These are phyloP conservation scores for Cheilosia urbana DNA, from an alignment of 2,888 invertebrate genomes.

Conservation along the genomic window DNA sequence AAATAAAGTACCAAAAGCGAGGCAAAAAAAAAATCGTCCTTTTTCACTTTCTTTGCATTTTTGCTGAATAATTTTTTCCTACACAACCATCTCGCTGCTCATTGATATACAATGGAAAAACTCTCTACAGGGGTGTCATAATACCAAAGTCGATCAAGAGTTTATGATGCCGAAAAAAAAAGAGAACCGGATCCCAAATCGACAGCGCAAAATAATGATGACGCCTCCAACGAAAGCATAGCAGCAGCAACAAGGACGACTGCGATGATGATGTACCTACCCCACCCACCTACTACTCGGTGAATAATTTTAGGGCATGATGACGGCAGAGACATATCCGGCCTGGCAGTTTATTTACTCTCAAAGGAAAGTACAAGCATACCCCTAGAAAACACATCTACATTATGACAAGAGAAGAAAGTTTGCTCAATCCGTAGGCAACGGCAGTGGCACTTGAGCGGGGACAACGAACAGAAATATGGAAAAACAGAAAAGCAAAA, in stretches of 20 bases:
- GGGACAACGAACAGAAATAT: slow-evolving; percentile 48
- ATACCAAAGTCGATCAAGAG: slow-evolving; percentile 18
- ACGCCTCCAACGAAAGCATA: slow-evolving; percentile 35
- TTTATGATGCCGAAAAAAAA: slow-evolving; percentile 20
- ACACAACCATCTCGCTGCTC: slow-evolving; percentile 9
- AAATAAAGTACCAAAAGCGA: slow-evolving; percentile 26
- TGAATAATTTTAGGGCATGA: slow-evolving; percentile 8
- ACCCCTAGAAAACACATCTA: slow-evolving; percentile 13
- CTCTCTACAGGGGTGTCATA: slow-evolving; percentile 45
- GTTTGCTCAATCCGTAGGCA: slow-evolving; percentile 38
- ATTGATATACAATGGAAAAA: slow-evolving; percentile 28
- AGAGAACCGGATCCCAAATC: slow-evolving; percentile 42
- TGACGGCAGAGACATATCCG: slow-evolving; percentile 38
- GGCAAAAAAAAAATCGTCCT: slow-evolving; percentile 28
- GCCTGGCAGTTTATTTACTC: slow-evolving; percentile 55
- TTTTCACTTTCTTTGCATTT: slow-evolving; percentile 54
- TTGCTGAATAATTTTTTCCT: slow-evolving; percentile 16
- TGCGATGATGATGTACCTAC: slow-evolving; percentile 47
- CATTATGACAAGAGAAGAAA: slow-evolving; percentile 47
- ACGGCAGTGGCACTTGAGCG: slow-evolving; percentile 47
- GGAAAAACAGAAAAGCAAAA: slow-evolving; percentile 14
- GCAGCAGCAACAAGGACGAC: slow-evolving; percentile 24
- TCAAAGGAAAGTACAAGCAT: slow-evolving; percentile 44
- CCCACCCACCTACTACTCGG: background rate
- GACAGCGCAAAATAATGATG: slow-evolving; percentile 67